Evolutionary conservation across 2,113 vertebrate genomes (phyloP).

Genomic region (Rhipidura dahli): DNA sequence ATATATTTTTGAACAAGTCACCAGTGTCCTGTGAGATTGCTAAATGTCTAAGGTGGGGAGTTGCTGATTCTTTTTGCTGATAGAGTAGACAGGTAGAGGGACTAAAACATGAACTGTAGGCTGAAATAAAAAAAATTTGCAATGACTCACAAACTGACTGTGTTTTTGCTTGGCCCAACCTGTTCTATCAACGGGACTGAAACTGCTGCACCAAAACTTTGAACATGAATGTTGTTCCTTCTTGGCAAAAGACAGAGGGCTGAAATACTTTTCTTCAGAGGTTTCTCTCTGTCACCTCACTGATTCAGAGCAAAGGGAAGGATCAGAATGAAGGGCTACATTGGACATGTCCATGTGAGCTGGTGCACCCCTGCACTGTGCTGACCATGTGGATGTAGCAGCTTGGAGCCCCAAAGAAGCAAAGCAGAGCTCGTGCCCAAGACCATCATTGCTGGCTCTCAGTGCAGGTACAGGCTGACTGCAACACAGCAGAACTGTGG

Average conservation of each 20-base stretch:
- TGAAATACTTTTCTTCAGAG: accelerated
- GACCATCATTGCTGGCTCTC: neutral
- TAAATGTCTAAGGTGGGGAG: neutral
- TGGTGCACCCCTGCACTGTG: neutral
- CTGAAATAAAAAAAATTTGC: neutral
- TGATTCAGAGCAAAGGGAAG: accelerated
- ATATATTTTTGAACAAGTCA: neutral
- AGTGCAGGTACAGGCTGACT: neutral
- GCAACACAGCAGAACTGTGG: accelerated
- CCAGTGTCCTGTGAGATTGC: neutral
- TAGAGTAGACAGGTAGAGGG: neutral
- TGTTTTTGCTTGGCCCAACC: neutral
- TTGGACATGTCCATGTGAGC: accelerated
- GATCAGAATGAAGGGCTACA: neutral
- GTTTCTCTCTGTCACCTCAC: neutral
- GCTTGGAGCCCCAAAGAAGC: neutral
- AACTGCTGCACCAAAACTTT: neutral
- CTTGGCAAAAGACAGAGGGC: neutral
- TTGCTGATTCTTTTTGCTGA: neutral
- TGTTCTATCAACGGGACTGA: neutral
- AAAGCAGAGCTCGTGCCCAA: neutral
- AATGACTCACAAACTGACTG: neutral
- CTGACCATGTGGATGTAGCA: neutral
- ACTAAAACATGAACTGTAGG: neutral
- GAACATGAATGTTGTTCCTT: neutral